Conservation (phyloP, 2,888 invertebrate species). For the Matsumyia berberina region DNA sequence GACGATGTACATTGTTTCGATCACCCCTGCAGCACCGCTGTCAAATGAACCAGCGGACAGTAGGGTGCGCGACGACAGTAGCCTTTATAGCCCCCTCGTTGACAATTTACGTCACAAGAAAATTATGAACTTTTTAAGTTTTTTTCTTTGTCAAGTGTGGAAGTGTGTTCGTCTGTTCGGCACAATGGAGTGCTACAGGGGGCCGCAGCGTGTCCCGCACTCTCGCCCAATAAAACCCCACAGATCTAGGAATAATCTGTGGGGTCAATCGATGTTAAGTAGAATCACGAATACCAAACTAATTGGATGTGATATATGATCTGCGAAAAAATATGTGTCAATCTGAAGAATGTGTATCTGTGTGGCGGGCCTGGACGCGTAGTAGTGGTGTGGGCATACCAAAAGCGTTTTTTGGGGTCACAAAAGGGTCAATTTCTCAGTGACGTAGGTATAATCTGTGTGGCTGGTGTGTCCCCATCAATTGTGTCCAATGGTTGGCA, state of each 20-base stretch:
- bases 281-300: slow-evolving; percentile 85
- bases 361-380: neutral
- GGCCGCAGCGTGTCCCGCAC: slow-evolving; percentile 69
- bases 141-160: slow-evolving; percentile 28
- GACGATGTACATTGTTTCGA: slow-evolving; percentile 52
- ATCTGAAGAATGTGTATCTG: slow-evolving; percentile 72
- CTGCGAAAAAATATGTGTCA: slow-evolving; percentile 77
- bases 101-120: slow-evolving; percentile 84
- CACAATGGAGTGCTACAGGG: slow-evolving; percentile 32
- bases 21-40: slow-evolving; percentile 38
- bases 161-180: slow-evolving; percentile 22
- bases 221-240: slow-evolving; percentile 65
- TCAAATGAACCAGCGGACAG: slow-evolving; percentile 30
- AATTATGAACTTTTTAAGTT: slow-evolving; percentile 68
- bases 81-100: slow-evolving; percentile 70
- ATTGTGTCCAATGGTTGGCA: slow-evolving; percentile 60
- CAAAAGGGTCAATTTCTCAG: slow-evolving; percentile 71
- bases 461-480: slow-evolving; percentile 68
- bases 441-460: slow-evolving; percentile 76
- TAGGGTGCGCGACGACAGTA: slow-evolving; percentile 43
- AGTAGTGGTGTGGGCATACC: slow-evolving; percentile 35
- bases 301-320: slow-evolving; percentile 83
- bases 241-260: slow-evolving; percentile 83
- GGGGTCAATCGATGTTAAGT: slow-evolving; percentile 85
- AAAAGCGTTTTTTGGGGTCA: slow-evolving; percentile 65